Base-by-base conservation (phyloP, 2,797 vertebrate species). In the Acridotheres tristis region DNA sequence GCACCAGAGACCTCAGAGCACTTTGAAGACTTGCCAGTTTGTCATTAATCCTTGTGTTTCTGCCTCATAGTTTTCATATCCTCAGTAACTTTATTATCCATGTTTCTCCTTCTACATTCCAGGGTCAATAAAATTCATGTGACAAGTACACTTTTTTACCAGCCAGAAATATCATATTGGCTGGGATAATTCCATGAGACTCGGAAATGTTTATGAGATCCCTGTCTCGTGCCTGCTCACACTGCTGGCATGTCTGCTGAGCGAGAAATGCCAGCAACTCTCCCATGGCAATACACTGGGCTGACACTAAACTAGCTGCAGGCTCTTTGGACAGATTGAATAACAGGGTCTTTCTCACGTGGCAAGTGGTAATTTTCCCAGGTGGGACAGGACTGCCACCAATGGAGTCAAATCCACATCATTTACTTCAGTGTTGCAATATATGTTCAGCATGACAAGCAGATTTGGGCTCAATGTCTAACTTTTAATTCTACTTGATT, bases 21-120 rank as follows among this genome's bases (percentile, higher is more conserved):
- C 88, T 96, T 93, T 90, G 92, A 96, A 94, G 93, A 45, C 45
- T 91, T 82, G 86, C 77, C 74, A 89, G 38, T 89, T 96, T 85
- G 67, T 92, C 53, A 61, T 86, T 91, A 85, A 93, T 86, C 77
- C 77, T 69, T 69, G 42, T 45, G 34, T 74, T 95, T 94, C 53
- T 85, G 57, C 57, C 57, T 89, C 74, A 29, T 29, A 67, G 59
- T 94, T 91, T 93, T 89, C 59, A 77, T 59, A 76, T 59, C 42
- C 34, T 90, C 61, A 61, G 42, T 67, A 93, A 79, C 38, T 88
- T 96, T 85, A 92, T 94, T 90, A 76, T 84, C 47, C 18, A 0
- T 68, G 71, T 85, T 94, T 91, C 57, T 85, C 61, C 22, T 91
- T 91, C 68, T 79, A 27, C 66, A 75, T 57, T 53, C 45, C 91